Conservation (phyloP, 2,888 invertebrate species). For the Exocentrus adspersus region DNA sequence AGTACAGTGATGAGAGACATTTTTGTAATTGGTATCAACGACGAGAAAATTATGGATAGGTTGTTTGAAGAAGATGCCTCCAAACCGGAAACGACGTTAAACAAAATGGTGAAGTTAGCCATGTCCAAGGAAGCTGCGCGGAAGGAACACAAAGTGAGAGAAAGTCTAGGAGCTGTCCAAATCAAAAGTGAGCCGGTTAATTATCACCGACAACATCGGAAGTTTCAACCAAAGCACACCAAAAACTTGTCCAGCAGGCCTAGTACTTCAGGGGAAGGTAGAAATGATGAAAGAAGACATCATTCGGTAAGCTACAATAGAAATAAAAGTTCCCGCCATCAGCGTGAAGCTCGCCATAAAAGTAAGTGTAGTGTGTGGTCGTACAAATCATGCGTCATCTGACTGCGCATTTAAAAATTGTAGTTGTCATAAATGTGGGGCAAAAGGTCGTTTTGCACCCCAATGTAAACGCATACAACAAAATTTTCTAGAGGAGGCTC, state of each 20-base stretch:
- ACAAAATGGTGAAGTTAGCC: not conserved
- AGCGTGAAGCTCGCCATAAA: no score
- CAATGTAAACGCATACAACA: not conserved
- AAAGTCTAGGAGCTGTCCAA: not conserved
- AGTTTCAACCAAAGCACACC: not conserved
- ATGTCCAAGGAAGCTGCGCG: not conserved
- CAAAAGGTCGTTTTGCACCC: not conserved
- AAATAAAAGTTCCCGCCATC: no score
- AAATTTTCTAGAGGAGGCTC: not conserved
- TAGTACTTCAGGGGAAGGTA: no score
- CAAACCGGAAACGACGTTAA: not conserved
- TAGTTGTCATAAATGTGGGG: not conserved
- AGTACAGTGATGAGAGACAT: not conserved
- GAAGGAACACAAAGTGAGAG: not conserved
- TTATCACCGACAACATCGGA: not conserved
- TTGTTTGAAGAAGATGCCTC: constrained; percentile 11
- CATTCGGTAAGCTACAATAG: not conserved
- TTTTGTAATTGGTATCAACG: no score
- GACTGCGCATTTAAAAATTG: not conserved
- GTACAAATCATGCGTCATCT: not conserved
- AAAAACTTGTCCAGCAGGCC: not conserved
- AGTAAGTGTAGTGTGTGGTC: not conserved
- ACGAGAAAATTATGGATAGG: not conserved
- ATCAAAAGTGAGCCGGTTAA: not conserved
- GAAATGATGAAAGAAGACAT: not conserved